These are phyloP conservation scores for Plagodis pulveraria DNA, from an alignment of 2,888 invertebrate genomes.

Conservation along the genomic window DNA sequence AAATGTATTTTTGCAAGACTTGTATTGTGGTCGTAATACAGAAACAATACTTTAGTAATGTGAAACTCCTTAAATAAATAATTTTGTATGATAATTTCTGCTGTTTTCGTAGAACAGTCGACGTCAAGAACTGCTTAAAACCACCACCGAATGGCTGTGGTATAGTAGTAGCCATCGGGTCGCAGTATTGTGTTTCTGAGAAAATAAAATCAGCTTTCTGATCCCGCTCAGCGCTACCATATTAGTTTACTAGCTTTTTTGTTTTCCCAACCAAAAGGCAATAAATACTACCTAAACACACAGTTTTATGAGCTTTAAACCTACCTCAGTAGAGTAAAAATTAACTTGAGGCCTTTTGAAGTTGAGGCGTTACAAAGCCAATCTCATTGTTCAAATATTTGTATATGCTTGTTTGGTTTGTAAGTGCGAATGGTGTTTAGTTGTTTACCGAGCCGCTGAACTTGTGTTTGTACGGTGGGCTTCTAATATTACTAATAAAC, in stretches of 20 bases:
- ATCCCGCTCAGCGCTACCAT: conserved; percentile 69
- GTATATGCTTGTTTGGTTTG: conserved; percentile 79
- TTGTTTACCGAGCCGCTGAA: conserved; percentile 79
- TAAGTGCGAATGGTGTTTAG: conserved; percentile 84
- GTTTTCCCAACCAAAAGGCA: conserved; percentile 47
- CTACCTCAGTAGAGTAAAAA: conserved; percentile 54
- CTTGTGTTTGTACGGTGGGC: conserved; percentile 67
- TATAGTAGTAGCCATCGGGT: conserved; percentile 39
- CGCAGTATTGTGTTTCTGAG: conserved; percentile 64
- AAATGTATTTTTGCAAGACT: too few species aligned
- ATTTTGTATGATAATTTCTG: conserved; percentile 24
- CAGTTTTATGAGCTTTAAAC: conserved; percentile 53
- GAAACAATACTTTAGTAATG: too few species aligned
- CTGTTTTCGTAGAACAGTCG: conserved; percentile 36
- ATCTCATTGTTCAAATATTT: conserved; percentile 79
- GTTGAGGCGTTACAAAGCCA: conserved; percentile 63
- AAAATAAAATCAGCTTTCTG: conserved; percentile 72
- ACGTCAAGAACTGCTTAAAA: conserved; percentile 32
- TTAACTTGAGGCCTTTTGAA: conserved; percentile 52
- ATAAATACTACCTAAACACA: conserved; percentile 42
- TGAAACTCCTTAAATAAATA: too few species aligned
- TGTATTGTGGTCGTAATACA: not conserved
- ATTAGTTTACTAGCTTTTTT: conserved; percentile 72
- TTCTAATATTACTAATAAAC: conserved; percentile 74
- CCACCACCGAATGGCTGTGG: conserved; percentile 20